Percentiles rank a stretch among this genome's conserved stretches.
Evolutionary conservation across 2,113 vertebrate genomes (phyloP).

Genomic region (Nothobranchius furzeri): DNA sequence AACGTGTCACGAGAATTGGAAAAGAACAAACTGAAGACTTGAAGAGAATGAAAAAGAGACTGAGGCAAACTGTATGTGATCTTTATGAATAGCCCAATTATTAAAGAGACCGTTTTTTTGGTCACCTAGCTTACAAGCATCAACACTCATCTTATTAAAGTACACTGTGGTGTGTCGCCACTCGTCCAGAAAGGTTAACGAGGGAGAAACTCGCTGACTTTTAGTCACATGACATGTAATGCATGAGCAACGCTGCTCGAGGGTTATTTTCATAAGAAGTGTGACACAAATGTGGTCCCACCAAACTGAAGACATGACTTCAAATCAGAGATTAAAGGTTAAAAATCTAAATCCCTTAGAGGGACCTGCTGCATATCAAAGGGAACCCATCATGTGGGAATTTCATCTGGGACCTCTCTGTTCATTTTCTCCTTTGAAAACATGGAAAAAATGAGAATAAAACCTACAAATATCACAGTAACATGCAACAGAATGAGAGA

Average conservation of each 20-base stretch:
- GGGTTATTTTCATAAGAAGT: constrained; percentile 13
- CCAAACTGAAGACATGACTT: background rate
- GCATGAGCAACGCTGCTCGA: background rate
- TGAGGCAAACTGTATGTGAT: background rate
- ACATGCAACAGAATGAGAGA: constrained; percentile 1
- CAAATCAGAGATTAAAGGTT: background rate
- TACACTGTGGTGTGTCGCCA: background rate
- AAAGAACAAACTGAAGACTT: constrained; percentile 25
- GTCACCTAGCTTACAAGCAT: background rate
- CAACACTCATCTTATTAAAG: background rate
- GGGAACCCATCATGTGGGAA: too few relatives aligned
- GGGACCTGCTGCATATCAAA: background rate
- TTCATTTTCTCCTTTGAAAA: background rate
- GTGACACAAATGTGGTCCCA: background rate
- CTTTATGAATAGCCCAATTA: background rate
- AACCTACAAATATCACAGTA: background rate
- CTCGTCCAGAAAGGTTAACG: background rate
- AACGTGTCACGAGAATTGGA: constrained; percentile 35
- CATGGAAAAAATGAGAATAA: background rate
- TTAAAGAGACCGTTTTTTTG: background rate
- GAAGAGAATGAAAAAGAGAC: background rate
- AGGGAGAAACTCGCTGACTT: constrained; percentile 21
- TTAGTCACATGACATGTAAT: constrained; percentile 14
- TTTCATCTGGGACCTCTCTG: background rate
- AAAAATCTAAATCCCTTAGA: background rate